Evolutionary conservation across 92 coral and sea anemone species (phyloP), one percentile per base, ranked within the genome.

Genomic region (Porites evermanni): DNA sequence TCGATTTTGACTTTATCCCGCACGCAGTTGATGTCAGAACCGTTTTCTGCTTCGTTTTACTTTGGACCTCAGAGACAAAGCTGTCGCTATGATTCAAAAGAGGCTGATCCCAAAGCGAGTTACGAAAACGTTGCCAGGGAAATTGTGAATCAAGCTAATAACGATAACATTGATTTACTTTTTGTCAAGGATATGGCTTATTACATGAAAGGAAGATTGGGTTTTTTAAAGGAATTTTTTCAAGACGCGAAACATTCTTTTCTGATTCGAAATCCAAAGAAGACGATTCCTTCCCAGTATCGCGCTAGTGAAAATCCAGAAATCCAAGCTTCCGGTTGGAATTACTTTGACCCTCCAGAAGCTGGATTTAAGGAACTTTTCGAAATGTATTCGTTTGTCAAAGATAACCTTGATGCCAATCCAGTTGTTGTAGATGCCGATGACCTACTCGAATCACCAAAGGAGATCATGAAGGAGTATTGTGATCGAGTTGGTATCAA

Each of bases 151-250:
- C 91, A 88, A 70, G 79, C 79, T 10, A 87, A 86, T 9, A 75
- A 85, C 13, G 91, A 86, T 53, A 93, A 85, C 8, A 87, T 80
- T 13, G 93, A 93, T 1, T 68, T 88, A 26, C 69, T 93, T 21
- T 82, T 93, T 81, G 47, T 90, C 16, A 93, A 93, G 72, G 97
- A 93, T 18, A 91, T 93, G 93, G 97, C 94, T 1, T 93, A 74
- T 64, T 86, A 80, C 61, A 54, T 93, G 12, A 78, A 86, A 75
- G 92, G 85, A 24, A 84, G 79, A 67, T 81, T 77, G 11, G 85
- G 89, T 9, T 66, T 91, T 14, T 69, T 91, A 24, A 82, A 93
- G 23, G 88, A 93, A 56, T 81, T 85, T 26, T 87, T 88, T 20
- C 64, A 70, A n/a, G 91, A 88, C n/a, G 80, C 83, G 50, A 84